A percentile compares a stretch with the other conserved stretches of the same genome.
Conservation (phyloP, 2,888 invertebrate genomes). For the Esperia sulphurella region DNA sequence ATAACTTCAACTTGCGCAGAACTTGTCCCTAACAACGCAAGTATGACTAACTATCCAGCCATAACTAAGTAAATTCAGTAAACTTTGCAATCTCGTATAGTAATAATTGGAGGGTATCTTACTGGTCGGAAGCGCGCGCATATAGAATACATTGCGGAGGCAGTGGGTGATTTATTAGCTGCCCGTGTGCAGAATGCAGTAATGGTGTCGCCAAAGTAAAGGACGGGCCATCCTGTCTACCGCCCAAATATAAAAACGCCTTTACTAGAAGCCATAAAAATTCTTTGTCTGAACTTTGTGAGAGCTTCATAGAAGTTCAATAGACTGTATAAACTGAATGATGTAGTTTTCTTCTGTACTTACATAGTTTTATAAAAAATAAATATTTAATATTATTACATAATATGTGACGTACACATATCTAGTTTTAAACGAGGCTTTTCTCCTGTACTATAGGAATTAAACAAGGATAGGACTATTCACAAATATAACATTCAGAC, state of each 20-base stretch:
- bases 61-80: slow-evolving; percentile 20
- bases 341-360: too few species aligned
- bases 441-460: too few species aligned
- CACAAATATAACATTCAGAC: too few species aligned
- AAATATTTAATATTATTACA: too few species aligned
- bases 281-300: slow-evolving; percentile 41
- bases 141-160: slow-evolving; percentile 53
- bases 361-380: too few species aligned
- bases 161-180: slow-evolving; percentile 53
- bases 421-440: too few species aligned
- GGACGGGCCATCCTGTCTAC: slow-evolving; percentile 30
- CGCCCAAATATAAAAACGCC: slow-evolving; percentile 45
- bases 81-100: slow-evolving; percentile 34
- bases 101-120: slow-evolving; percentile 44
- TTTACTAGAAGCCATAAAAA: slow-evolving; percentile 45
- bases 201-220: slow-evolving; percentile 55
- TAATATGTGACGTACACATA: too few species aligned
- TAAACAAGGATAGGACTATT: too few species aligned
- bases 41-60: slow-evolving; percentile 9
- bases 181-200: slow-evolving; percentile 56
- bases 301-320: too few species aligned
- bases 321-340: too few species aligned
- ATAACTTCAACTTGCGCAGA: slow-evolving; percentile 1
- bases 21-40: slow-evolving; percentile 7
- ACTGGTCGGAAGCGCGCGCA: slow-evolving; percentile 39